These are phyloP conservation scores for Paramormyrops kingsleyae DNA, from an alignment of 2,113 vertebrate genomes.

Conservation along the genomic window DNA sequence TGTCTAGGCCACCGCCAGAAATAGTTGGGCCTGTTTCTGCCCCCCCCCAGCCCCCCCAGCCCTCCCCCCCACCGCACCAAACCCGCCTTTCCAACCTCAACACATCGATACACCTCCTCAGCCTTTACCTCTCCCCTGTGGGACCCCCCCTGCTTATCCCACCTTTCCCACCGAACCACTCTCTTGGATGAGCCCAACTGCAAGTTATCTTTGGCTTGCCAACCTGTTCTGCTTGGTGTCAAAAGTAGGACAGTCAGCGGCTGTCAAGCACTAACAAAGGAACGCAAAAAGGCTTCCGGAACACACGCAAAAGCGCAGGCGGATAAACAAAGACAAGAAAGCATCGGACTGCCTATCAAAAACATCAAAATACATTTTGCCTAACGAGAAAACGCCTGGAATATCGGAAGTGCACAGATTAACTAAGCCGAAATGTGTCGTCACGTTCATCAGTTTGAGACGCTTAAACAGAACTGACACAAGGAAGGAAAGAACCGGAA, in stretches of 20 bases:
- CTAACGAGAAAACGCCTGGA: not conserved
- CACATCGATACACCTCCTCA: constrained; percentile 31
- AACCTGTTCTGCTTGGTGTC: not conserved
- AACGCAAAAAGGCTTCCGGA: not conserved
- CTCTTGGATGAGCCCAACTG: constrained; percentile 20
- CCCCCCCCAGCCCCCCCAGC: constrained; percentile 13
- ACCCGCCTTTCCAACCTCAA: constrained; percentile 27
- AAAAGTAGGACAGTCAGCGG: not conserved
- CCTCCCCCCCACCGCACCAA: constrained; percentile 27
- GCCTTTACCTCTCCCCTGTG: constrained; percentile 21
- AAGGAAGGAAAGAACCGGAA: not conserved
- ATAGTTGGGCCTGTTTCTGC: constrained; percentile 37
- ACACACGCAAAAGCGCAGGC: not conserved
- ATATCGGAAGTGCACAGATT: not conserved
- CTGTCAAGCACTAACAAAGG: not conserved
- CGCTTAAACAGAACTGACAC: not conserved
- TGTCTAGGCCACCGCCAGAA: constrained; percentile 41
- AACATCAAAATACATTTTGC: not conserved
- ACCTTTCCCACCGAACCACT: not conserved
- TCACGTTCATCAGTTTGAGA: not conserved
- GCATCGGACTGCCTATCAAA: not conserved
- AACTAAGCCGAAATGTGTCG: not conserved
- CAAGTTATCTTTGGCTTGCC: not conserved
- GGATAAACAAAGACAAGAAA: not conserved
- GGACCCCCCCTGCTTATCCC: constrained; percentile 9